Evolutionary conservation across 2,888 invertebrate species (phyloP).

Genomic region (Corbicula japonica): DNA sequence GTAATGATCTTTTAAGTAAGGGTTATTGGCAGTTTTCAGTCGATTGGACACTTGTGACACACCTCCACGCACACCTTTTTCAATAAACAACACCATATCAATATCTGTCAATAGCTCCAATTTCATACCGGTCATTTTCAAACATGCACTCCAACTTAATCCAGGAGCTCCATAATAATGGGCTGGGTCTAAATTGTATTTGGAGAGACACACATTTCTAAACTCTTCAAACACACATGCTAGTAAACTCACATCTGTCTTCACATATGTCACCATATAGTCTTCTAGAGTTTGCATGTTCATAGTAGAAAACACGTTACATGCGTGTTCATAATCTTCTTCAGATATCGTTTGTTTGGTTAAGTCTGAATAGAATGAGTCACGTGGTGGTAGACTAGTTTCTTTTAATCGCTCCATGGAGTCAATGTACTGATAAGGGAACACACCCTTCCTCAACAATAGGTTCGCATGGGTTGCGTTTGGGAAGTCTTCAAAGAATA

Average conservation of each 20-base stretch:
- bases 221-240: constrained; percentile 83
- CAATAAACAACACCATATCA: constrained; percentile 73
- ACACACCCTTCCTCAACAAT: constrained; percentile 73
- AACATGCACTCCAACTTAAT: constrained; percentile 79
- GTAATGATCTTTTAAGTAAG: constrained; percentile 61
- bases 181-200: constrained; percentile 75
- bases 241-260: constrained; percentile 73
- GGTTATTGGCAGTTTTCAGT: constrained; percentile 76
- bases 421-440: constrained; percentile 81
- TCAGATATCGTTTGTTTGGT: constrained; percentile 2
- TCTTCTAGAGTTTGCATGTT: constrained; percentile 11
- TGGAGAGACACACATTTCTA: constrained; percentile 68
- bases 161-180: constrained; percentile 78
- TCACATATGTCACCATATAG: constrained; percentile 43
- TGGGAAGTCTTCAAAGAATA: constrained; percentile 29
- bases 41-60: constrained; percentile 68
- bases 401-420: constrained; percentile 70
- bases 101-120: constrained; percentile 76
- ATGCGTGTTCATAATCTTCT: constrained; percentile 20
- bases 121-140: constrained; percentile 74
- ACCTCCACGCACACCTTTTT: constrained; percentile 60
- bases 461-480: constrained; percentile 8
- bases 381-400: constrained; percentile 62
- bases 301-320: constrained; percentile 9
- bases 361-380: constrained; percentile 48